Conservation (phyloP, 2,888 invertebrate genomes). For the Lingula anatina region DNA sequence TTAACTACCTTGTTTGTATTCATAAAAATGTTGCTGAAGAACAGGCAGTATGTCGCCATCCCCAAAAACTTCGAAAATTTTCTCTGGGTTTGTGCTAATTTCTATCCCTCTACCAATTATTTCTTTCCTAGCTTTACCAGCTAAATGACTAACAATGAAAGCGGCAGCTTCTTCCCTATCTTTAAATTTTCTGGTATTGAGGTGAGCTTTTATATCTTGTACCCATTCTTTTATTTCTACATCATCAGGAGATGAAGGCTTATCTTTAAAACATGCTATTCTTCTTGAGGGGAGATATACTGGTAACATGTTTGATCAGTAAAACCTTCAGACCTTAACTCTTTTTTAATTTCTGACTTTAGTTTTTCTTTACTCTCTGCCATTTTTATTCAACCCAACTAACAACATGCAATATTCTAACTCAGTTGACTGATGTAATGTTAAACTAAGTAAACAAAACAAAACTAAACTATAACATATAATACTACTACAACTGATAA, state of each 20-base stretch:
- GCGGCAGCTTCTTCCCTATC: neutral
- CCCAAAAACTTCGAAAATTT: slow-evolving; percentile 4
- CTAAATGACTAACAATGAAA: slow-evolving; percentile 2
- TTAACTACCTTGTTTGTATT: slow-evolving; percentile 1
- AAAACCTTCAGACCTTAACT: no score
- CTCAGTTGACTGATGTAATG: no score
- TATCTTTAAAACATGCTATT: slow-evolving; percentile 3
- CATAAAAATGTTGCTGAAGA: slow-evolving; percentile 4
- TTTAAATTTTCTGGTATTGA: neutral
- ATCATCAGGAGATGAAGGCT: slow-evolving; percentile 1
- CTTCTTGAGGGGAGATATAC: no score
- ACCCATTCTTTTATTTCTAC: slow-evolving; percentile 4
- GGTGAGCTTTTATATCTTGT: neutral
- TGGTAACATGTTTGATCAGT: no score
- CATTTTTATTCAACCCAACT: no score
- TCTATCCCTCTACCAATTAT: slow-evolving; percentile 2
- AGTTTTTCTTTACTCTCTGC: no score
- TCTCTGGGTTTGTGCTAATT: slow-evolving; percentile 1
- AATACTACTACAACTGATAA: no score
- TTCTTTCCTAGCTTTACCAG: slow-evolving; percentile 5
- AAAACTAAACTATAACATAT: no score
- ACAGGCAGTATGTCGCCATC: slow-evolving; percentile 4
- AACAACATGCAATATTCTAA: no score
- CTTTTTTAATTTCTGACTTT: no score
- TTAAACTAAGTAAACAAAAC: no score